Percentiles rank a stretch among this genome's conserved stretches.
Conservation (phyloP, 2,113 vertebrate genomes). For the Actinemys pallida region DNA sequence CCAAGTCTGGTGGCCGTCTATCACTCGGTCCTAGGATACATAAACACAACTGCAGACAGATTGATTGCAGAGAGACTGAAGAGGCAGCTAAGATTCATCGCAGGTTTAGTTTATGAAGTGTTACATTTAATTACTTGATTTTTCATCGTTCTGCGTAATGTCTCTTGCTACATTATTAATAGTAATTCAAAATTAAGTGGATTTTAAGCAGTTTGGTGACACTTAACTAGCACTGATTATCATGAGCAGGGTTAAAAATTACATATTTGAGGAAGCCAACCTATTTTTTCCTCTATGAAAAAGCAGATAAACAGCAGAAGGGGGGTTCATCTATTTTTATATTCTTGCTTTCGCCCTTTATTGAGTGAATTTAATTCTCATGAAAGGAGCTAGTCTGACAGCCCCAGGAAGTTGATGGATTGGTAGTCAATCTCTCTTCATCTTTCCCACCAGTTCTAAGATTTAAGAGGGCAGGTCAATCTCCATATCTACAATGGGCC, state of each 20-base stretch:
- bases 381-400: background rate
- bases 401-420: background rate
- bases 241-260: constrained; percentile 9
- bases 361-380: background rate
- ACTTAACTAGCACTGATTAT: constrained; percentile 55
- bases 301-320: background rate
- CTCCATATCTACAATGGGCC: background rate
- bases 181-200: constrained; percentile 51
- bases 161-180: constrained; percentile 66
- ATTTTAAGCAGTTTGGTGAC: constrained; percentile 56
- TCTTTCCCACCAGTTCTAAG: background rate
- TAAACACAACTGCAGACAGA: constrained; percentile 48
- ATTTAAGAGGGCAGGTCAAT: rapidly evolving
- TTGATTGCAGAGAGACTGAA: constrained; percentile 30
- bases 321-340: background rate
- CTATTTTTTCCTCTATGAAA: background rate
- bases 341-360: background rate
- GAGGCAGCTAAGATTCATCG: constrained; percentile 33
- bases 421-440: background rate
- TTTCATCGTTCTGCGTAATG: constrained; percentile 15
- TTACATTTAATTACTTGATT: constrained; percentile 53
- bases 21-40: background rate
- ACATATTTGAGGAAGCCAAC: constrained; percentile 21
- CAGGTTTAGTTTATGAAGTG: constrained; percentile 52
- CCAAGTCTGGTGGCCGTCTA: constrained; percentile 44